Base-by-base conservation (phyloP, 2,797 vertebrate genomes). In the Eremophila alpestris region DNA sequence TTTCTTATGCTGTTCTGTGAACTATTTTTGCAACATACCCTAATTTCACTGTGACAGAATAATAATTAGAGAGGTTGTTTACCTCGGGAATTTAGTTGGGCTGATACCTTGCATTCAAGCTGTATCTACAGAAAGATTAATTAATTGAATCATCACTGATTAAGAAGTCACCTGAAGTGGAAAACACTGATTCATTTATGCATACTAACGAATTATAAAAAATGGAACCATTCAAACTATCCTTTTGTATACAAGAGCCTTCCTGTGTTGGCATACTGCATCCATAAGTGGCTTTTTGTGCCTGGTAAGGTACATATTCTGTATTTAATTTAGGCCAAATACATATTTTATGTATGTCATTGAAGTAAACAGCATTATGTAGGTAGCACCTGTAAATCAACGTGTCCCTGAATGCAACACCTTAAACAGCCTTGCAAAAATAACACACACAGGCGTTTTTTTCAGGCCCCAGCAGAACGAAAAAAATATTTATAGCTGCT, bases 141-240 rank as follows among this genome's bases (percentile, higher is more conserved):
- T 95, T 94, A 93, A 96, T 93, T 94, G 85, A 91, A 81, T 95
- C 80, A 79, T 95, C 70, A 22, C 79, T 95, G 93, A 94, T 91
- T 91, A 91, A 93, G 87, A 83, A 95, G 83, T 86, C 88, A 93
- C 49, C 74, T 95, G 90, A 95, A 94, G 91, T 95, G 82, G 79
- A 85, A 96, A 92, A 92, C 62, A 77, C 26, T 89, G 79, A 63
- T 92, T 85, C 58, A 41, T 92, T 93, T 92, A 60, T 91, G 64
- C 82, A 69, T 65, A 45, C 40, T 92, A 92, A 88, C 55, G 87
- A 69, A 73, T 92, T 24, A 34, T 10, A 16, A 73, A 87, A 86
- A 92, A 13, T 16, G 16, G 58, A 93, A 75, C 40, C 14, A 46
- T 78, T 83, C 27, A 76, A 14, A 36, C 48, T 67, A 51, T 69